A percentile compares a stretch with the other conserved stretches of the same genome.
phyloP scores from a whole-genome alignment of 2,888 invertebrate genomes.

The Candidula unifasciata region DNA sequence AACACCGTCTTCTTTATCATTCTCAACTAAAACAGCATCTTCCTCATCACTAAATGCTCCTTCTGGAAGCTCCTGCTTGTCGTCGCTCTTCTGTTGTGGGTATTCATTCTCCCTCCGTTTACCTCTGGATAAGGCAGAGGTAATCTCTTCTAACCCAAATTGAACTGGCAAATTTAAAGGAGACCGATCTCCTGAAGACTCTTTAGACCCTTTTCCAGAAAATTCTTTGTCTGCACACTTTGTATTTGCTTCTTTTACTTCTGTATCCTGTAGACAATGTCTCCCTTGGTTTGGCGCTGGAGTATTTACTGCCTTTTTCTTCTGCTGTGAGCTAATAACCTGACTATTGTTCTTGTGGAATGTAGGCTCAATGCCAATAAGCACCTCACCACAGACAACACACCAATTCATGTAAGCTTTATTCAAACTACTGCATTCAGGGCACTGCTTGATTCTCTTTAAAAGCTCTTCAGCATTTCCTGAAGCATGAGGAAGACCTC shows the following conservation, averaged over 20 bases:
- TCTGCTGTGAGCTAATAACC: constrained; percentile 46
- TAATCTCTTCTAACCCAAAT: constrained; percentile 5
- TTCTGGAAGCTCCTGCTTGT: background rate
- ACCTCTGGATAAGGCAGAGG: constrained; percentile 53
- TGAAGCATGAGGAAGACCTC: background rate
- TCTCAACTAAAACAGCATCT: background rate
- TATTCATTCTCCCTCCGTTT: constrained; percentile 64
- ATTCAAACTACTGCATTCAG: constrained; percentile 69
- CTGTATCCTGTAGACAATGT: background rate
- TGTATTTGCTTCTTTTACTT: background rate
- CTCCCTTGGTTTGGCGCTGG: background rate
- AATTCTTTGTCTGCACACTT: background rate
- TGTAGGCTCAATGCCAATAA: constrained; percentile 69
- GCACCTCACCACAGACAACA: constrained; percentile 69
- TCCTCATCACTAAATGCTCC: background rate
- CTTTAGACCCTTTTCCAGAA: constrained; percentile 42
- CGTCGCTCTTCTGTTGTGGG: constrained; percentile 22
- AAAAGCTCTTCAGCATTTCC: constrained; percentile 42
- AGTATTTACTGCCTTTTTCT: background rate
- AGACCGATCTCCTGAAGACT: constrained; percentile 49
- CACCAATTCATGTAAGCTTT: constrained; percentile 74
- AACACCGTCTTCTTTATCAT: background rate
- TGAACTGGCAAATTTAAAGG: constrained; percentile 36
- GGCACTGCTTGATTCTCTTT: constrained; percentile 58
- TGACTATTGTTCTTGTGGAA: constrained; percentile 60